Percentiles rank a stretch among this genome's conserved stretches.
Conservation (phyloP, 2,113 vertebrate genomes). For the Entelurus aequoreus region DNA sequence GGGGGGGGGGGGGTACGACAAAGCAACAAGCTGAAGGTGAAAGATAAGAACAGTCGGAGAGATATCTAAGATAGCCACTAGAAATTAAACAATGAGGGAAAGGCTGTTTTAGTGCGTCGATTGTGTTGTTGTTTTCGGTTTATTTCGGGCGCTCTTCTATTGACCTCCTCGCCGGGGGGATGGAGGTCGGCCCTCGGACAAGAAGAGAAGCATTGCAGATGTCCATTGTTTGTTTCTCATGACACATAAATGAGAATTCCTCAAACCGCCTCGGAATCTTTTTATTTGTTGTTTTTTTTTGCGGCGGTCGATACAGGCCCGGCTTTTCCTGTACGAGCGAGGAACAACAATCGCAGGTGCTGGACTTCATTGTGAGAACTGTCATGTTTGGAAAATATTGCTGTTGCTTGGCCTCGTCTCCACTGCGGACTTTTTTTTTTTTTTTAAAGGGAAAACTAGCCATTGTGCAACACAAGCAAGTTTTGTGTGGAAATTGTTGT, state of each 20-base stretch:
- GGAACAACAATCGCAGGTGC: conserved; percentile 70
- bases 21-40: conserved; percentile 92
- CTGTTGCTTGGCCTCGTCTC: no score
- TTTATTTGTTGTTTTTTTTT: conserved; percentile 45
- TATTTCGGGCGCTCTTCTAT: conserved; percentile 74
- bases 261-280: conserved; percentile 48
- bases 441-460: no score
- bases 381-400: conserved; percentile 6
- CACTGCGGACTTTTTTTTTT: no score
- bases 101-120: conserved; percentile 69
- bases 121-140: conserved; percentile 78
- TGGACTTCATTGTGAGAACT: conserved; percentile 35
- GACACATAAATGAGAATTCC: conserved; percentile 62
- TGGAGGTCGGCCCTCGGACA: conserved; percentile 60
- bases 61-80: conserved; percentile 81
- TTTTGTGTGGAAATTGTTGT: background rate
- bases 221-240: conserved; percentile 70
- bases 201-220: conserved; percentile 56
- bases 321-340: conserved; percentile 44
- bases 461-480: background rate
- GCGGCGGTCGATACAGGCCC: conserved; percentile 22
- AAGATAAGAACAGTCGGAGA: conserved; percentile 83
- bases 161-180: conserved; percentile 58
- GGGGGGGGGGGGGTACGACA: conserved; percentile 73
- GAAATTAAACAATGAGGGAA: conserved; percentile 84